Conservation (phyloP, 2,797 vertebrate species). For the Antennarius maculatus region DNA sequence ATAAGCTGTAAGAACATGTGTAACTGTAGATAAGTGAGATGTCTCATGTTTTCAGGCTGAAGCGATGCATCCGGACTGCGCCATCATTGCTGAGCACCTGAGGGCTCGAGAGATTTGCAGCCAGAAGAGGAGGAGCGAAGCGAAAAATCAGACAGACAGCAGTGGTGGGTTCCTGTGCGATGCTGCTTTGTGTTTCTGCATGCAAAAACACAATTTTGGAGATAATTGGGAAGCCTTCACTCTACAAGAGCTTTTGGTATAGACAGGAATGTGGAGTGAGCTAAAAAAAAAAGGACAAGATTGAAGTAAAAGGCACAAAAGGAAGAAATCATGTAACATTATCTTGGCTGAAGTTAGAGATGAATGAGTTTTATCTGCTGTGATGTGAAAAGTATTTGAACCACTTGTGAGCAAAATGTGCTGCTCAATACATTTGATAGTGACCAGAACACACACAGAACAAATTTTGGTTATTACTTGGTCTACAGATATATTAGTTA, state of each 20-base stretch:
- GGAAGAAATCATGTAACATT: no score
- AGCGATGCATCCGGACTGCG: conserved; percentile 82
- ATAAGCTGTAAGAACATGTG: neutral
- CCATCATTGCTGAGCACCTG: conserved; percentile 78
- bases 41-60: conserved; percentile 63
- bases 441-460: no score
- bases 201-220: neutral
- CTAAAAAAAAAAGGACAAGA: no score
- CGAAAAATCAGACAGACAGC: conserved; percentile 65
- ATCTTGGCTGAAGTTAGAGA: no score
- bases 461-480: no score
- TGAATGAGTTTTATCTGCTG: neutral
- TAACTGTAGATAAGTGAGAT: conserved; percentile 31
- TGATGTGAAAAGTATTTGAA: neutral
- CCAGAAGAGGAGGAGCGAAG: conserved; percentile 73
- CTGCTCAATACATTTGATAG: neutral
- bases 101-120: conserved; percentile 74
- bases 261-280: no score
- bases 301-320: no score
- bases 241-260: no score
- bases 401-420: neutral
- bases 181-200: conserved; percentile 14
- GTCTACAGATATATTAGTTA: no score
- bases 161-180: conserved; percentile 59
- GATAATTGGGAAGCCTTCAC: neutral